Evolutionary conservation across 2,888 invertebrate species (phyloP).

Genomic region (Noctua pronuba): DNA sequence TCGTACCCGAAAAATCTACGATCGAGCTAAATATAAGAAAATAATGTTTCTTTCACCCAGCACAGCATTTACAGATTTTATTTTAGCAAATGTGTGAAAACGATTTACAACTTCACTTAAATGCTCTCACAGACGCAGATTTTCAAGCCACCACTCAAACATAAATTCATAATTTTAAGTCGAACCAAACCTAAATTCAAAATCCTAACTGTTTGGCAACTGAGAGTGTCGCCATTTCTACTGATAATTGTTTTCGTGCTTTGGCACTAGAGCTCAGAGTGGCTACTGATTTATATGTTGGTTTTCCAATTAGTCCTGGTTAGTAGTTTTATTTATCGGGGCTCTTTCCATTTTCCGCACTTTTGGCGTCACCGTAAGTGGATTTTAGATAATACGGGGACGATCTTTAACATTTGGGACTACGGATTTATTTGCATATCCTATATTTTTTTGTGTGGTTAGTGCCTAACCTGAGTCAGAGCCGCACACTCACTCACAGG

Average conservation of each 20-base stretch:
- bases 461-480: no score
- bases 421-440: neutral
- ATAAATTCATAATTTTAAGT: constrained; percentile 48
- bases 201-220: constrained; percentile 69
- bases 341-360: constrained; percentile 85
- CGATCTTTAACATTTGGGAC: constrained; percentile 5
- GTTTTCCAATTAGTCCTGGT: constrained; percentile 87
- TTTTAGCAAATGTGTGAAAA: constrained; percentile 11
- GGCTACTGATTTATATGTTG: constrained; percentile 86
- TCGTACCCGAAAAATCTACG: neutral
- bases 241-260: constrained; percentile 78
- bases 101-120: constrained; percentile 30
- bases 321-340: constrained; percentile 86
- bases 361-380: constrained; percentile 74
- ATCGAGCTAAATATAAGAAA: neutral
- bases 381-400: constrained; percentile 55
- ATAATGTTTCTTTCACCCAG: neutral
- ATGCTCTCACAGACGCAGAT: constrained; percentile 1
- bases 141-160: constrained; percentile 18
- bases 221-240: constrained; percentile 62
- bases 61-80: constrained; percentile 2
- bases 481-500: no score
- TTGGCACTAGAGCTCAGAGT: constrained; percentile 74
- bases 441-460: no score
- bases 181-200: constrained; percentile 55